Conservation (phyloP, 2,797 vertebrate genomes). For the Cuniculus paca region DNA sequence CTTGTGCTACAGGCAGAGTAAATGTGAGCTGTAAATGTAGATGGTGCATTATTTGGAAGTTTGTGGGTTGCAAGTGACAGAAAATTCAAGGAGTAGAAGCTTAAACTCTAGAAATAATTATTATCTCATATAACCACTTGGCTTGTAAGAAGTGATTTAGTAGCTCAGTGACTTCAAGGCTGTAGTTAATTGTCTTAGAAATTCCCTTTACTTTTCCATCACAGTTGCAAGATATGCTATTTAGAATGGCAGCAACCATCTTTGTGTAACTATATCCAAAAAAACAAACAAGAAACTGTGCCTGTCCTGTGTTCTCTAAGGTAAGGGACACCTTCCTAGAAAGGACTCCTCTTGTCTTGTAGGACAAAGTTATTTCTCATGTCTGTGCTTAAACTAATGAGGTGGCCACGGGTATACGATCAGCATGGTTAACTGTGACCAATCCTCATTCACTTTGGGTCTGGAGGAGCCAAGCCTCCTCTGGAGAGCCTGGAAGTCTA, state of each 20-base stretch:
- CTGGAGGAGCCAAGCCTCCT: neutral
- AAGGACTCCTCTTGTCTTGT: neutral
- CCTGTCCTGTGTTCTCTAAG: neutral
- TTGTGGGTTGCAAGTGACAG: conserved; percentile 20
- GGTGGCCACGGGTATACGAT: neutral
- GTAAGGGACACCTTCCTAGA: neutral
- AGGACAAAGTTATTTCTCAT: neutral
- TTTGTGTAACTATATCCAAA: conserved; percentile 30
- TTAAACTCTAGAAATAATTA: conserved; percentile 10
- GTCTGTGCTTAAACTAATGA: neutral
- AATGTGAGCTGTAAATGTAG: neutral
- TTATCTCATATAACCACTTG: neutral
- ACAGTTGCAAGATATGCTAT: neutral
- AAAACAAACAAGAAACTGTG: neutral
- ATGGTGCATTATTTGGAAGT: conserved; percentile 30
- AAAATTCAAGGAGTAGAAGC: conserved; percentile 19
- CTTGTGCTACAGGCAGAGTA: neutral
- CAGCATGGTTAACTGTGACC: neutral
- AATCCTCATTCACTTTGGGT: neutral
- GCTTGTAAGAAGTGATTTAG: neutral
- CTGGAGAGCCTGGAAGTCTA: neutral
- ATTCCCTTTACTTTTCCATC: neutral
- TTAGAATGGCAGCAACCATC: neutral
- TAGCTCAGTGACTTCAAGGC: conserved; percentile 4
- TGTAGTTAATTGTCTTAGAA: neutral